These are phyloP conservation scores for Camponotus fellah DNA, from an alignment of 2,888 invertebrate species.

Conservation along the genomic window DNA sequence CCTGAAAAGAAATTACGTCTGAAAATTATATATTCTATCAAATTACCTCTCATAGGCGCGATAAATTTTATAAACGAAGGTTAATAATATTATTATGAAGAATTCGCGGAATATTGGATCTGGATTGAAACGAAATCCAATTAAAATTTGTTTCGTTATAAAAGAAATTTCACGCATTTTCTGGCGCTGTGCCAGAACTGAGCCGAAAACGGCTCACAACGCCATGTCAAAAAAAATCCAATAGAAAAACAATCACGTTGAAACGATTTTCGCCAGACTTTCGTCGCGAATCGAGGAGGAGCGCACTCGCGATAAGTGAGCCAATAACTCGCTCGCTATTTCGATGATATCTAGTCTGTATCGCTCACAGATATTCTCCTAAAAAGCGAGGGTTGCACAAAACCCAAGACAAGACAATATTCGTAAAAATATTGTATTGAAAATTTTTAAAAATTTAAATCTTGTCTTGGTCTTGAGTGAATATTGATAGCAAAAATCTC, in stretches of 20 bases:
- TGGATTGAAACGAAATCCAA: constrained; percentile 33
- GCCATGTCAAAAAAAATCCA: constrained; percentile 22
- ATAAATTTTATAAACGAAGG: constrained; percentile 20
- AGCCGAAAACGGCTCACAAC: constrained; percentile 5
- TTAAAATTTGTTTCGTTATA: constrained; percentile 15
- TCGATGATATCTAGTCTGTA: background rate
- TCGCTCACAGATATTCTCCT: background rate
- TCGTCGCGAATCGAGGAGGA: constrained; percentile 25
- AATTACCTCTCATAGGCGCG: background rate
- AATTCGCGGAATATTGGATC: constrained; percentile 24
- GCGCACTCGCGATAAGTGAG: constrained; percentile 32
- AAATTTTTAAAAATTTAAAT: too few species aligned
- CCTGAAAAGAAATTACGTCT: background rate
- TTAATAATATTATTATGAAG: constrained; percentile 23
- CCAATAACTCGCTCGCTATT: constrained; percentile 38
- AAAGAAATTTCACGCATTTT: constrained; percentile 32
- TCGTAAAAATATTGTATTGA: too few species aligned
- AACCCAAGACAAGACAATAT: too few species aligned
- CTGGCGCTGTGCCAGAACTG: background rate
- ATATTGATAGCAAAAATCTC: too few species aligned
- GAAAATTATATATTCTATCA: constrained; percentile 22
- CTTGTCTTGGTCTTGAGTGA: too few species aligned
- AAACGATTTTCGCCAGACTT: constrained; percentile 31
- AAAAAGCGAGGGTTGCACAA: too few species aligned
- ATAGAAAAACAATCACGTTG: constrained; percentile 40